Evolutionary conservation across 2,888 invertebrate species (phyloP).

Genomic region (Zhuqinia jingwanae): DNA sequence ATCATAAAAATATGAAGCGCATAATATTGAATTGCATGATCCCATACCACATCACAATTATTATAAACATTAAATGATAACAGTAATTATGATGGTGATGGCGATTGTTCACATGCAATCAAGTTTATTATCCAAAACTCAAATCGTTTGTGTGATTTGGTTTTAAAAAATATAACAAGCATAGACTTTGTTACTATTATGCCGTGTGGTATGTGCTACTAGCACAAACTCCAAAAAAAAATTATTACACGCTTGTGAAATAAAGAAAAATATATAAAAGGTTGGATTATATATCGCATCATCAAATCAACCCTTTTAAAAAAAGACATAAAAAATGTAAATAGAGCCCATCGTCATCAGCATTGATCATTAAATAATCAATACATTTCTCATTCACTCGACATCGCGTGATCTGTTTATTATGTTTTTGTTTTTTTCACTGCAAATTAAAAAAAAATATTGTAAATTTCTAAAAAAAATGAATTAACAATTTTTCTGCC

Average conservation of each 20-base stretch:
- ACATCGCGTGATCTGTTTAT: constrained; percentile 30
- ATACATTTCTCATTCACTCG: neutral
- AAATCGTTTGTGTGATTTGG: neutral
- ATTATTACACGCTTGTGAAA: constrained; percentile 5
- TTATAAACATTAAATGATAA: neutral
- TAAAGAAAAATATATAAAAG: neutral
- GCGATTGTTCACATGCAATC: constrained; percentile 30
- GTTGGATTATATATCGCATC: too few species aligned
- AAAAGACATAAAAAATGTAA: constrained; percentile 1
- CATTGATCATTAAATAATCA: constrained; percentile 18
- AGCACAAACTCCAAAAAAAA: neutral
- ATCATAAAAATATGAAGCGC: neutral
- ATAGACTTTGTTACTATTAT: too few species aligned
- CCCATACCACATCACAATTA: neutral
- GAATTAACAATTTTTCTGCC: too few species aligned
- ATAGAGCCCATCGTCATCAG: neutral
- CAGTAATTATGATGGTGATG: neutral
- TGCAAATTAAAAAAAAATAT: too few species aligned
- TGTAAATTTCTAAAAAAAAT: too few species aligned
- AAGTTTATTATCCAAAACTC: neutral
- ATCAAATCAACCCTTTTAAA: neutral
- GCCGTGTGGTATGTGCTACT: neutral
- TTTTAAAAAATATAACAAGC: neutral
- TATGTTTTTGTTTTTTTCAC: neutral
- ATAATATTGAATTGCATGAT: neutral